Conservation (phyloP, 2,888 invertebrate species). For the Brachypterus glaber region DNA sequence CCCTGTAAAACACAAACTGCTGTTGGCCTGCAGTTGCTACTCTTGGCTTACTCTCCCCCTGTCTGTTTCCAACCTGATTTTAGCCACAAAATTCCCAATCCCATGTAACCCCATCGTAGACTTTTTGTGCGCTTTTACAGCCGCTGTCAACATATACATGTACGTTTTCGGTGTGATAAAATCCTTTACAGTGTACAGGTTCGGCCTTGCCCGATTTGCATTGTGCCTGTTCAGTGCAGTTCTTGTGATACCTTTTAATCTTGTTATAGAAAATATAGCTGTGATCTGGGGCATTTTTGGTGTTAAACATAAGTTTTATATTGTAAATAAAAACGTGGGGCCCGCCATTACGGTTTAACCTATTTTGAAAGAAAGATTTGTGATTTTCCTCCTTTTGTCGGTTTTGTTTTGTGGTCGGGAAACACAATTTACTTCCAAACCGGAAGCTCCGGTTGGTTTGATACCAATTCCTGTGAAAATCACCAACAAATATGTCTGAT, state of each 20-base stretch:
- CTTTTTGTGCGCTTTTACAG: constrained; percentile 81
- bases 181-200: constrained; percentile 83
- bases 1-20: constrained; percentile 66
- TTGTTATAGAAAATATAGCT: constrained; percentile 89
- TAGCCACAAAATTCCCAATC: constrained; percentile 75
- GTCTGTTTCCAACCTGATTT: constrained; percentile 78
- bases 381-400: background rate
- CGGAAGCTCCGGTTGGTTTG: no score
- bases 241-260: constrained; percentile 85
- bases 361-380: no score
- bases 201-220: constrained; percentile 68
- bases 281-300: constrained; percentile 91
- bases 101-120: constrained; percentile 77
- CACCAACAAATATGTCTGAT: no score
- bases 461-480: no score
- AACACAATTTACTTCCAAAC: no score
- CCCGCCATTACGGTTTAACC: constrained; percentile 54
- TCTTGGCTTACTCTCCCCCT: constrained; percentile 94
- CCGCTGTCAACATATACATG: constrained; percentile 93
- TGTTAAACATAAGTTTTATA: constrained; percentile 93
- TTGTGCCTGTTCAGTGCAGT: constrained; percentile 78
- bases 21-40: constrained; percentile 82
- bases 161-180: constrained; percentile 96
- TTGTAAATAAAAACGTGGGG: constrained; percentile 85
- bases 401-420: no score